Conservation (phyloP, 2,113 vertebrate genomes). For the Myanophis thanlyinensis region DNA sequence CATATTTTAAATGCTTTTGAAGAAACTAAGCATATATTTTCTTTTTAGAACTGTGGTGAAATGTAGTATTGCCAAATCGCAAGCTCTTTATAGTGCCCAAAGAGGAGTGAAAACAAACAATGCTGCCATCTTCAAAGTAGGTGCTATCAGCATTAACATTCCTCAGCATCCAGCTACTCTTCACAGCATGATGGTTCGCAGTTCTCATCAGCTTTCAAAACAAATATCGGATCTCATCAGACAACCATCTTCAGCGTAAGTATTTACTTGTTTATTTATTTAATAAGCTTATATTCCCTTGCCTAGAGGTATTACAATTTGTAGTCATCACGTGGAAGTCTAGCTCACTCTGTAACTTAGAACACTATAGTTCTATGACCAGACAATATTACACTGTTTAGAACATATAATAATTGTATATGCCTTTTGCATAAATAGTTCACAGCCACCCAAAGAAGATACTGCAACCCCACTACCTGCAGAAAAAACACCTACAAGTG, state of each 20-base stretch:
- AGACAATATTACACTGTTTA: neutral
- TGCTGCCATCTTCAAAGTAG: constrained; percentile 92
- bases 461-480: constrained; percentile 86
- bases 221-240: constrained; percentile 98
- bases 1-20: neutral
- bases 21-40: accelerated
- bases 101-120: constrained; percentile 94
- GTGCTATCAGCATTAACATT: constrained; percentile 97
- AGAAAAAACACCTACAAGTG: constrained; percentile 87
- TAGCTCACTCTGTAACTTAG: neutral
- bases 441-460: constrained; percentile 86
- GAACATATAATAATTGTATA: neutral
- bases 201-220: constrained; percentile 98
- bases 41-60: constrained; percentile 94
- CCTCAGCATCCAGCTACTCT: constrained; percentile 96
- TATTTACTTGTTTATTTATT: constrained; percentile 2
- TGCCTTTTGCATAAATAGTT: constrained; percentile 61
- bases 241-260: constrained; percentile 88
- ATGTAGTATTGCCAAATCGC: constrained; percentile 97
- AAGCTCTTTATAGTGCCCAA: constrained; percentile 96
- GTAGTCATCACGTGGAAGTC: accelerated
- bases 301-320: neutral
- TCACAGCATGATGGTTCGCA: constrained; percentile 99
- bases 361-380: accelerated
- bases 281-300: neutral